Conservation (phyloP, 1,140 invertebrate genomes). For the Caenorhabditis brenneri region DNA sequence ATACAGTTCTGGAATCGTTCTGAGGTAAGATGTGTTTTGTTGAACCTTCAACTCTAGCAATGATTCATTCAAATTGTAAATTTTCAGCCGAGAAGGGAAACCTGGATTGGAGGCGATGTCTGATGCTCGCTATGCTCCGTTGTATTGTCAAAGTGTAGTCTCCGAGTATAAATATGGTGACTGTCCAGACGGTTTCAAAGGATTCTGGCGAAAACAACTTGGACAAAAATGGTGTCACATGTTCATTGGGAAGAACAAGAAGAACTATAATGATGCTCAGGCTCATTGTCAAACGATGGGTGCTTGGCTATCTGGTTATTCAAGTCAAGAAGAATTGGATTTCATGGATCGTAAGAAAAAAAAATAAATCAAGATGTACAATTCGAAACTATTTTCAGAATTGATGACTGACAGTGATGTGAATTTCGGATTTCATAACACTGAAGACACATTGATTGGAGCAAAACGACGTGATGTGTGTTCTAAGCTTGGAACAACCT, state of each 20-base stretch:
- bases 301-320: neutral
- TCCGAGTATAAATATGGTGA: neutral
- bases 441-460: neutral
- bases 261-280: neutral
- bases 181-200: neutral
- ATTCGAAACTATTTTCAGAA: neutral
- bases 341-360: neutral
- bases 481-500: neutral
- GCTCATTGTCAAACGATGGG: neutral
- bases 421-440: no score
- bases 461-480: neutral
- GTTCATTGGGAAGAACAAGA: neutral
- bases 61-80: no score
- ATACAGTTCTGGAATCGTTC: no score
- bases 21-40: no score
- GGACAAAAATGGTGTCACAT: neutral
- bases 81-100: neutral
- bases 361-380: no score
- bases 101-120: neutral
- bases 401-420: neutral
- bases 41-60: no score
- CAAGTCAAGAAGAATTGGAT: neutral
- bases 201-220: neutral
- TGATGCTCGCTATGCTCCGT: neutral
- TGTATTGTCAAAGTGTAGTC: neutral